A percentile compares a stretch with the other conserved stretches of the same genome.
Evolutionary conservation across 2,888 invertebrate species (phyloP).

Genomic region (Belgica antarctica): DNA sequence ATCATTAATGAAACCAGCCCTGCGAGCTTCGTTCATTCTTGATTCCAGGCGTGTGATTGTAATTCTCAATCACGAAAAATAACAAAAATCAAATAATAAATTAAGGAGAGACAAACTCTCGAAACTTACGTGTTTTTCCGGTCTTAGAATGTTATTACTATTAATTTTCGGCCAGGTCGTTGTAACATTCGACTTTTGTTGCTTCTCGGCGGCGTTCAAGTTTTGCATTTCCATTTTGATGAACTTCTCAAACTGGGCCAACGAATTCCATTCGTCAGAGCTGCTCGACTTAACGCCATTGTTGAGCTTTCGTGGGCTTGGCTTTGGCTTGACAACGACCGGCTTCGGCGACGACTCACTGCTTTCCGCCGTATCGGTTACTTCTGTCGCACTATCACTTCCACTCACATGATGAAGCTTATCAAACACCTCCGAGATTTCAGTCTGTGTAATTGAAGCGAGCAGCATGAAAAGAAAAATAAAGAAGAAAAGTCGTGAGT

Average conservation of each 20-base stretch:
- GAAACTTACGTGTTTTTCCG: slow-evolving; percentile 56
- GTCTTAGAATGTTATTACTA: slow-evolving; percentile 51
- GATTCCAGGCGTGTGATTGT: slow-evolving; percentile 23
- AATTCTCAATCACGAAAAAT: slow-evolving; percentile 28
- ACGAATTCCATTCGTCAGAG: slow-evolving; percentile 34
- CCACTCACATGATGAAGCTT: slow-evolving; percentile 49
- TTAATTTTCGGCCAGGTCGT: slow-evolving; percentile 13
- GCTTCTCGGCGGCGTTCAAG: slow-evolving; percentile 20
- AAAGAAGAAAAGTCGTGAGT: not conserved
- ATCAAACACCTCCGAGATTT: slow-evolving; percentile 56
- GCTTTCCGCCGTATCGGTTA: slow-evolving; percentile 21
- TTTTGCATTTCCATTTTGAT: slow-evolving; percentile 36
- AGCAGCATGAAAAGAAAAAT: slow-evolving; percentile 40
- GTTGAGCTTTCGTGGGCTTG: slow-evolving; percentile 20
- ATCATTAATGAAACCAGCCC: slow-evolving; percentile 17
- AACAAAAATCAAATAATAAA: slow-evolving; percentile 13
- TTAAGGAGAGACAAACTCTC: too few relatives aligned
- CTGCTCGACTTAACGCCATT: not conserved
- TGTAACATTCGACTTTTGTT: not conserved
- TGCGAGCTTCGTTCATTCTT: slow-evolving; percentile 4
- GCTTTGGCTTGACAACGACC: not conserved
- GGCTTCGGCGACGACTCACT: slow-evolving; percentile 9
- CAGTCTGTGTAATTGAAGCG: slow-evolving; percentile 49
- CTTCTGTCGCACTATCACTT: slow-evolving; percentile 16
- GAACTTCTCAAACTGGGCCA: slow-evolving; percentile 38